phyloP scores from a whole-genome alignment of 2,113 vertebrate genomes.

The Notarius lentiginosus region DNA sequence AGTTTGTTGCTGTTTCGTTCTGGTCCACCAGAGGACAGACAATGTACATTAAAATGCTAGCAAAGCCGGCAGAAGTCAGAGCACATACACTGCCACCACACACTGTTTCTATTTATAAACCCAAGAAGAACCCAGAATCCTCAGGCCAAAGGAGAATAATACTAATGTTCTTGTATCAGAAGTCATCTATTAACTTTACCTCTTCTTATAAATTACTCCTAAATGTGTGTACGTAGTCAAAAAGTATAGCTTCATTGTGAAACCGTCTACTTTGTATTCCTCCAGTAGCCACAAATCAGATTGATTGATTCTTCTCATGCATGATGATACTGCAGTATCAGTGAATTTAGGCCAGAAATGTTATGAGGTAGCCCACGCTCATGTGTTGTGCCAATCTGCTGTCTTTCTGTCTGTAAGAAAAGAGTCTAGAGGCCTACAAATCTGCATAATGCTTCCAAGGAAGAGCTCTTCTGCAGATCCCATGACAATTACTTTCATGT shows the following conservation, averaged over 20 bases:
- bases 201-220: background rate
- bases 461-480: background rate
- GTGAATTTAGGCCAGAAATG: background rate
- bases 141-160: background rate
- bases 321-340: background rate
- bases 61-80: constrained; percentile 6
- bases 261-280: background rate
- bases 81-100: background rate
- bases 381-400: background rate
- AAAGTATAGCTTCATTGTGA: background rate
- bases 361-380: background rate
- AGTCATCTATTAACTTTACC: background rate
- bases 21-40: constrained; percentile 43
- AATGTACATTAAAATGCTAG: background rate
- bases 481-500: background rate
- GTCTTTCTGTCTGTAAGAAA: background rate
- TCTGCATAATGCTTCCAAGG: background rate
- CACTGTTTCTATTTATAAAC: constrained; percentile 2
- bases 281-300: background rate
- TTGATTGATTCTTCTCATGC: background rate
- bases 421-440: background rate
- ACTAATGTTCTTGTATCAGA: background rate
- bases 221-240: background rate
- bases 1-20: background rate
- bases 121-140: background rate